Evolutionary conservation across 2,113 vertebrate genomes (phyloP), one percentile per base, ranked within the genome.

Genomic region (Bos taurus): DNA sequence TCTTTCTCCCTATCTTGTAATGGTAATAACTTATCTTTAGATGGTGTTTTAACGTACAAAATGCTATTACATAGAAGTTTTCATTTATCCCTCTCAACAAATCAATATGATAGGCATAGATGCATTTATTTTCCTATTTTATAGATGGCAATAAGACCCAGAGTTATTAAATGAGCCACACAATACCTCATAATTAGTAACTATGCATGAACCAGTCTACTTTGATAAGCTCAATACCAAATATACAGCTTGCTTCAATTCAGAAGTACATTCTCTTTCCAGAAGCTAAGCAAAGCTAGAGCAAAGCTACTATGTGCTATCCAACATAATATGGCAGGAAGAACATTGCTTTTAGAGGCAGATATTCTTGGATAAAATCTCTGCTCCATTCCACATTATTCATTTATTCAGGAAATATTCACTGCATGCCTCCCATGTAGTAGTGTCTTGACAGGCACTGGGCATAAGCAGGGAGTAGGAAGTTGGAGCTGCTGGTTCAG

Each of bases 401-500:
- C 77, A 50, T 86, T 80, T 56, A 23, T 54, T 64, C 30, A 56
- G 28, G 5, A 56, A 1, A 19, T 62, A 17, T 6, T 50, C 1
- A 64, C 28, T 11, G 1, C 21, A 3, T 54, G 13, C 14, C 30
- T 90, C 28, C 8, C 43, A n/a, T 0, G 5, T 30, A 52, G 19
- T 52, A 11, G 12, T 21, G 15, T 28, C n/a, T 23, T 15, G 6
- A 0, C 4, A 36, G 36, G 25, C 36, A 7, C 15, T 14, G 15
- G 43, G 46, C 16, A 9, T 82, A 28, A 48, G 26, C 13, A 26
- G 48, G 23, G 33, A 83, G 10, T 3, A 25, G 40, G 30, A 60
- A 13, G 23, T 5, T 21, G 33, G 40, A 16, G 43, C 6, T 30
- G 30, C 74, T 60, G 54, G 6, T 52, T 82, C 52, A 48, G 0